Evolutionary conservation across 2,888 invertebrate species (phyloP).

Genomic region (Apoda limacodes): DNA sequence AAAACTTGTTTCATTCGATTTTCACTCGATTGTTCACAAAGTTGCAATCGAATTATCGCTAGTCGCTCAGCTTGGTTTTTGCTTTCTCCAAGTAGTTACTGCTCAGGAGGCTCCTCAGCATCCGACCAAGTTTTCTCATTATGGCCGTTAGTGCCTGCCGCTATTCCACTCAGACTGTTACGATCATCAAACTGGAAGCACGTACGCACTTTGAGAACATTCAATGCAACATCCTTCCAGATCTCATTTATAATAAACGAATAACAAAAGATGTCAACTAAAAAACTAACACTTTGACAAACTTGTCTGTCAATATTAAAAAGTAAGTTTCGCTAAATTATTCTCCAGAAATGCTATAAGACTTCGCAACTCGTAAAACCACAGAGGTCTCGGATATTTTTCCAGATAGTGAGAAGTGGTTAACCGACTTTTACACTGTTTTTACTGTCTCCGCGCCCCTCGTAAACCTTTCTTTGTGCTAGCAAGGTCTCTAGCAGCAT

Average conservation of each 20-base stretch:
- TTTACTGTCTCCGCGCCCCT: constrained; percentile 58
- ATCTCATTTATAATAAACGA: neutral
- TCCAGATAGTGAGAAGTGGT: constrained; percentile 43
- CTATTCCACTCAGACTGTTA: constrained; percentile 35
- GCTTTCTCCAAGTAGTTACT: constrained; percentile 27
- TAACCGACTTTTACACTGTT: constrained; percentile 62
- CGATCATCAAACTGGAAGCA: constrained; percentile 33
- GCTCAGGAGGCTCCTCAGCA: constrained; percentile 35
- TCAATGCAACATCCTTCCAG: constrained; percentile 1
- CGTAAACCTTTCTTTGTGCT: constrained; percentile 52
- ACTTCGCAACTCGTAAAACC: constrained; percentile 52
- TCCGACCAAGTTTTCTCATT: constrained; percentile 63
- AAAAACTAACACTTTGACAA: constrained; percentile 21
- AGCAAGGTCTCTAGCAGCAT: constrained; percentile 58
- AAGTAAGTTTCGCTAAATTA: constrained; percentile 30
- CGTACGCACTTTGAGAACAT: constrained; percentile 28
- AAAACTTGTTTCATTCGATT: constrained; percentile 19
- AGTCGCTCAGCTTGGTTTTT: constrained; percentile 27
- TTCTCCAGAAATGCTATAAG: constrained; percentile 46
- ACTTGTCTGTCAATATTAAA: constrained; percentile 39
- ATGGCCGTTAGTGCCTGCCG: constrained; percentile 44
- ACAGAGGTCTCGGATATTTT: constrained; percentile 42
- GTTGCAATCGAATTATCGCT: constrained; percentile 32
- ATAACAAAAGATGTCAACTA: neutral
- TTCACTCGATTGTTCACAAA: constrained; percentile 23